These are phyloP conservation scores for Tortricodes alternella DNA, from an alignment of 2,888 invertebrate species.

Conservation along the genomic window DNA sequence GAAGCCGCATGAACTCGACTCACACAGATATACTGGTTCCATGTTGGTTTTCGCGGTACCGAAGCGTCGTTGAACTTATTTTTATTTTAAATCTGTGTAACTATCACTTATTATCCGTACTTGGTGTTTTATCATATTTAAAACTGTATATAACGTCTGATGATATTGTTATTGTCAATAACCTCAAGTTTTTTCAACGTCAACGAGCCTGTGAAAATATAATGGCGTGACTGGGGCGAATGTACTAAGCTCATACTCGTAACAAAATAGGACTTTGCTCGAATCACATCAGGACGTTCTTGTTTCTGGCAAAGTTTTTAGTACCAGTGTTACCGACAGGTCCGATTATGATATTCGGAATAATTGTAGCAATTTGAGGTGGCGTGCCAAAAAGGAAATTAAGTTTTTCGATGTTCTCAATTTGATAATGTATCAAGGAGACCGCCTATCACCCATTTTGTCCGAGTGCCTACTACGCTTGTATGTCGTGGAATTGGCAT, in stretches of 20 bases:
- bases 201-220: conserved; percentile 47
- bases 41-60: conserved; percentile 72
- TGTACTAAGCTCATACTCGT: conserved; percentile 60
- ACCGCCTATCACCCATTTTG: conserved; percentile 38
- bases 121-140: conserved; percentile 42
- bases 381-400: conserved; percentile 64
- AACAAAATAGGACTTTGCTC: conserved; percentile 71
- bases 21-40: conserved; percentile 42
- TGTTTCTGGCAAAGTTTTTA: conserved; percentile 54
- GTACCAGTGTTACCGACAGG: conserved; percentile 46
- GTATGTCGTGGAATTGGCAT: conserved; percentile 46
- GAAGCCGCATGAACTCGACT: conserved; percentile 38
- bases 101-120: conserved; percentile 38
- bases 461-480: conserved; percentile 53
- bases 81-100: conserved; percentile 50
- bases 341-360: conserved; percentile 42
- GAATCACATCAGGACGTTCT: conserved; percentile 53
- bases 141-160: conserved; percentile 38
- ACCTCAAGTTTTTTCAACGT: conserved; percentile 35
- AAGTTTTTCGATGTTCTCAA: conserved; percentile 63
- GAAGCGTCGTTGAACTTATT: conserved; percentile 61
- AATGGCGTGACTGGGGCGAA: conserved; percentile 75
- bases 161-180: conserved; percentile 35
- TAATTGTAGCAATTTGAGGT: conserved; percentile 38
- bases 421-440: conserved; percentile 22